A percentile compares a stretch with the other conserved stretches of the same genome.
Evolutionary conservation across 2,113 vertebrate species (phyloP).

Genomic region (Lates calcarifer): DNA sequence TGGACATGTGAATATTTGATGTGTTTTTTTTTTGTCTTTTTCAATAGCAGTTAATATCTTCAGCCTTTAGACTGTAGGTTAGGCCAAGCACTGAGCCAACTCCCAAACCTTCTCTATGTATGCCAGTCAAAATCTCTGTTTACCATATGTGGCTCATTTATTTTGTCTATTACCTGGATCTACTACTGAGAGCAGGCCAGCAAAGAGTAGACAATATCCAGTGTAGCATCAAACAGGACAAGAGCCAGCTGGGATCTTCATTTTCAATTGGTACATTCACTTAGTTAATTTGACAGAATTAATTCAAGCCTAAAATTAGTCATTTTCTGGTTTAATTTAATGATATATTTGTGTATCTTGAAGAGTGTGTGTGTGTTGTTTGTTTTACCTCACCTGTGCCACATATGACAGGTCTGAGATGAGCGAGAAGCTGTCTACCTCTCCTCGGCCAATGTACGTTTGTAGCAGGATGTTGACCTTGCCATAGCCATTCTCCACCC

Average conservation of each 20-base stretch:
- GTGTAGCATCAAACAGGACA: neutral
- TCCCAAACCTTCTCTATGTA: neutral
- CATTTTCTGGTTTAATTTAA: neutral
- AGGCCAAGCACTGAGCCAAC: no score
- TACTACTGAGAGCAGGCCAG: no score
- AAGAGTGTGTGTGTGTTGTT: neutral
- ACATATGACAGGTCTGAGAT: slow-evolving; percentile 97
- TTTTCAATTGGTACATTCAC: neutral
- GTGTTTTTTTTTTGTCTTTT: no score
- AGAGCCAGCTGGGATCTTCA: neutral
- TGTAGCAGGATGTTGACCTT: slow-evolving; percentile 99
- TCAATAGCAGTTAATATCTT: neutral
- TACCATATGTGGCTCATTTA: neutral
- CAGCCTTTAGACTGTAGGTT: neutral
- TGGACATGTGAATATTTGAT: no score
- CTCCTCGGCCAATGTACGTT: slow-evolving; percentile 96
- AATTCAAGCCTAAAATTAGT: no score
- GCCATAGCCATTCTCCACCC: slow-evolving; percentile 96
- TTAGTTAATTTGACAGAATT: neutral
- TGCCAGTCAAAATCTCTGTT: no score
- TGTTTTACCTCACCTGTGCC: slow-evolving; percentile 90
- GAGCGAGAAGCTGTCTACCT: slow-evolving; percentile 98
- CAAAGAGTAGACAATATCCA: neutral
- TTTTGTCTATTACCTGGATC: neutral
- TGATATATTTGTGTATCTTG: no score